Evolutionary conservation across 1,140 invertebrate species (phyloP).

Genomic region (Magallana ariakensis): DNA sequence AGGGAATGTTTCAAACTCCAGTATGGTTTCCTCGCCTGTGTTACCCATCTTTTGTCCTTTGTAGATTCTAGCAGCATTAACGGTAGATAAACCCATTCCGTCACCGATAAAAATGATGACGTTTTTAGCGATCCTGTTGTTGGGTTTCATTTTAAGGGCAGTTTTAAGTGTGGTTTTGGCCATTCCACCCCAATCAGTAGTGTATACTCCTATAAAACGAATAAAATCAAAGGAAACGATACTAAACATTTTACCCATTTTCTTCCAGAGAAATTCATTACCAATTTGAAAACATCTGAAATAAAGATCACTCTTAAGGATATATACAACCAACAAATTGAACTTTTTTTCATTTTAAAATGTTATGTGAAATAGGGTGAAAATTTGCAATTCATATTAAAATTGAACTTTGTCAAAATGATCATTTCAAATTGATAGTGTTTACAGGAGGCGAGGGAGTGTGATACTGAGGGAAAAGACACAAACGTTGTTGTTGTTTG

Average conservation of each 20-base stretch:
- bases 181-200: conserved; percentile 30
- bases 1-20: conserved; percentile 89
- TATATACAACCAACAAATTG: too few species aligned
- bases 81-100: conserved; percentile 94
- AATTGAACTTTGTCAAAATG: too few species aligned
- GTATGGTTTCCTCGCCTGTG: conserved; percentile 85
- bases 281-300: too few species aligned
- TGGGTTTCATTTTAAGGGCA: conserved; percentile 44
- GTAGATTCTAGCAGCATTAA: conserved; percentile 90
- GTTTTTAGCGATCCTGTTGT: conserved; percentile 86
- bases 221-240: neutral
- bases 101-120: conserved; percentile 95
- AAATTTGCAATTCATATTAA: too few species aligned
- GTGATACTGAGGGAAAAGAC: too few species aligned
- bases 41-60: conserved; percentile 83
- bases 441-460: too few species aligned
- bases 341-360: too few species aligned
- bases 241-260: neutral
- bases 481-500: too few species aligned
- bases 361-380: too few species aligned
- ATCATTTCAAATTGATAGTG: too few species aligned
- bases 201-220: neutral
- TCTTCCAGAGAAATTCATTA: neutral
- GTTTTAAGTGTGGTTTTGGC: conserved; percentile 41
- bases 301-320: too few species aligned